A percentile compares a stretch with the other conserved stretches of the same genome.
These are phyloP conservation scores for Drosophila watanabei DNA, from an alignment of 1,140 invertebrate species.

Conservation along the genomic window DNA sequence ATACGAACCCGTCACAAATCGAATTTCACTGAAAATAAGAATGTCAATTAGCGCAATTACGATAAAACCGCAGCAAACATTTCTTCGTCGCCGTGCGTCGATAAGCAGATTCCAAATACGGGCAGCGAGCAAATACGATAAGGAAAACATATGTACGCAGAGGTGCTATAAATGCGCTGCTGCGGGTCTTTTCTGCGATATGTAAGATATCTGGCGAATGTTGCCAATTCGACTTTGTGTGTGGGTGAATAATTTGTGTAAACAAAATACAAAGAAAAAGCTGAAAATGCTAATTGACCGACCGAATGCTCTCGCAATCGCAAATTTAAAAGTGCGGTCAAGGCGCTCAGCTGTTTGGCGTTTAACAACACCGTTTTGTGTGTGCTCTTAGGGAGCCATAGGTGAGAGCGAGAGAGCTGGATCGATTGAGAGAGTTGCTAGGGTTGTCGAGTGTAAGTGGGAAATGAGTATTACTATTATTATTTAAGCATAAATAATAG, in stretches of 20 bases:
- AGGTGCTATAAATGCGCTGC: slow-evolving; percentile 43
- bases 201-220: slow-evolving; percentile 31
- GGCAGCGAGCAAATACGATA: slow-evolving; percentile 31
- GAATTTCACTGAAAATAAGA: slow-evolving; percentile 28
- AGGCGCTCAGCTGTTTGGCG: slow-evolving; percentile 54
- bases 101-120: slow-evolving; percentile 27
- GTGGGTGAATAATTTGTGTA: slow-evolving; percentile 35
- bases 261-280: slow-evolving; percentile 35
- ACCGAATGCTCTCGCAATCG: slow-evolving; percentile 15
- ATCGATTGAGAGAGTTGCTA: not conserved
- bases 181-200: slow-evolving; percentile 7
- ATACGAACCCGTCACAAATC: slow-evolving; percentile 29
- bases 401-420: slow-evolving; percentile 8
- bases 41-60: slow-evolving; percentile 69
- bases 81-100: slow-evolving; percentile 13
- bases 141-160: slow-evolving; percentile 30
- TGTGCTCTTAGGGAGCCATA: not conserved
- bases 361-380: slow-evolving; percentile 56
- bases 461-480: no score
- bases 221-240: slow-evolving; percentile 24
- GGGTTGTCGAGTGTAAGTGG: slow-evolving; percentile 30
- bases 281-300: slow-evolving; percentile 29
- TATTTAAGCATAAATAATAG: no score
- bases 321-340: slow-evolving; percentile 26
- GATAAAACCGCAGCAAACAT: slow-evolving; percentile 68